phyloP scores from a whole-genome alignment of 2,113 vertebrate species.

The Lasiurus borealis region DNA sequence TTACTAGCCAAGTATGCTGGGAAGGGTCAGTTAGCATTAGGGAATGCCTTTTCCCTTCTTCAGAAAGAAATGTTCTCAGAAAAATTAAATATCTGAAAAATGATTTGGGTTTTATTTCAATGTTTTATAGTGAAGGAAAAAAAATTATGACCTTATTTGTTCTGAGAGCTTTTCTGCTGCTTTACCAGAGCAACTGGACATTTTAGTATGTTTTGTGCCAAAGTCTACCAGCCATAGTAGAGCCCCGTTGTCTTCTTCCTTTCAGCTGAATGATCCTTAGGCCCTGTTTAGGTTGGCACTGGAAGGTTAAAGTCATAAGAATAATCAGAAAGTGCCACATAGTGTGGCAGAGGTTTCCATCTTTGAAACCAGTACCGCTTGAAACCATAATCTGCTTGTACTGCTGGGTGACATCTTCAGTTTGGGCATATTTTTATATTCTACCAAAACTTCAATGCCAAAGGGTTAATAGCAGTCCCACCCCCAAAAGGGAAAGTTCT shows the following conservation, averaged over 20 bases:
- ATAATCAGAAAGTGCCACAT: background rate
- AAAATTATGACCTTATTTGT: background rate
- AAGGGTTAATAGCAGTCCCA: background rate
- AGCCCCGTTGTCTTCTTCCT: background rate
- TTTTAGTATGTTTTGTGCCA: background rate
- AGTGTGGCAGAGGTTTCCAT: background rate
- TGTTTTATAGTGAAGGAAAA: conserved; percentile 48
- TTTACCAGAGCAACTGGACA: background rate
- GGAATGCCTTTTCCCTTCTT: background rate
- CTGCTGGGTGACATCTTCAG: conserved; percentile 8
- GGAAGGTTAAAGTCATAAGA: background rate
- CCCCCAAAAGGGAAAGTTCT: background rate
- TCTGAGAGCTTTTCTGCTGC: conserved; percentile 7
- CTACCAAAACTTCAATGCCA: conserved; percentile 42
- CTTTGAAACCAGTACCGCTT: conserved; percentile 15
- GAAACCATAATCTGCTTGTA: conserved; percentile 4
- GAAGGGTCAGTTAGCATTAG: background rate
- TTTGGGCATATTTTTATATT: background rate
- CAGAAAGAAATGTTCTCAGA: background rate
- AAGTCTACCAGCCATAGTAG: background rate
- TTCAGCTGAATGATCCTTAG: background rate
- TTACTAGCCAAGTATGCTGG: background rate
- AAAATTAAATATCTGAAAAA: conserved; percentile 34
- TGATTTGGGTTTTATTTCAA: conserved; percentile 22
- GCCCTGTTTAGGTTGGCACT: background rate